Base-by-base conservation (phyloP, 1,140 invertebrate genomes). In the Parasteatoda tepidariorum region DNA sequence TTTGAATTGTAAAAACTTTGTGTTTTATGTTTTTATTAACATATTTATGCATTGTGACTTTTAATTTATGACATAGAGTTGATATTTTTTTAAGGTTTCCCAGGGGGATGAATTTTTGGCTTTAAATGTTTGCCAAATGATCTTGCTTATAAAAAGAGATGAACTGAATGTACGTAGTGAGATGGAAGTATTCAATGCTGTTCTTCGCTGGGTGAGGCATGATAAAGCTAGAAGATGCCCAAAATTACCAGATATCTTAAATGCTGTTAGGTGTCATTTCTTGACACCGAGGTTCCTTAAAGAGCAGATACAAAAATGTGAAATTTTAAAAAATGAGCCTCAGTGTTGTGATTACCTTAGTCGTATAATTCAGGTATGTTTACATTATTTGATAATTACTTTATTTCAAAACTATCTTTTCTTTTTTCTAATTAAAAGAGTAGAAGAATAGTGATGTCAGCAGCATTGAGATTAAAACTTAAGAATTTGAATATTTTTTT, bases 121-220 rank as follows among this genome's bases (percentile, higher is more conserved):
- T 64, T 90, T 99, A 83, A 97, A 97, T 15, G 95, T 98, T 24
- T 93, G 95, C 82, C 97, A 99, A 90, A 91, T 99, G 85, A 95
- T 99, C 26, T 97, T 98, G 88, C 98, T 99, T 81, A 98, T 99
- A 86, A 95, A 96, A 15, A 97, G 95, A 86, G 98, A 99, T 89
- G 97, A 99, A 90, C 91, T 99, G 2, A 99, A 99, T 90, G 97
- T 99, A 7, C 92, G 96, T 85, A 95, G 94, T 48, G 98, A 99
- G 90, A 97, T 99, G 89, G 97, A 98, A 86, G 95, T 96, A 48
- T 98, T 97, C 88, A 97, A 94, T 89, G 97, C 98, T 6, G 96
- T 98, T 59, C 98, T 99, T 95, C 94, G 94, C 85, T 99, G 98
- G 98, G 94, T 99, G 24, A 97, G 98, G 88, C 97, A 97, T 90